Base-by-base conservation (phyloP, 2,113 vertebrate genomes). In the Sceloporus undulatus region DNA sequence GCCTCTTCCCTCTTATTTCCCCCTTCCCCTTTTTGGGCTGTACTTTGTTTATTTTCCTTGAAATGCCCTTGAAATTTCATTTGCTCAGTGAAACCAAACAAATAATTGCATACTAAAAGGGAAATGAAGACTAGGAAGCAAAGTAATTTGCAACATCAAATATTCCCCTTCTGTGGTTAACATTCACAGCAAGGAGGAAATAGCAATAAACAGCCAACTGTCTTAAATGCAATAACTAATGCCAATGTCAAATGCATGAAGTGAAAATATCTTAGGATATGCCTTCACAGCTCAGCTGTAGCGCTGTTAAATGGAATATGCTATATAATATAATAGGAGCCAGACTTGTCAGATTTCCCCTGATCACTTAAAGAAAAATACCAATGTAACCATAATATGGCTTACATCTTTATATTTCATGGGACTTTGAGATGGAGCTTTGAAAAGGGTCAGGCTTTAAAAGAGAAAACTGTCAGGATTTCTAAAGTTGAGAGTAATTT, bases 1-100 rank as follows among this genome's bases (percentile, higher is more conserved):
- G 84, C 74, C 75, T 86, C 66, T 38, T 10, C 70, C 70, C 27
- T 21, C 54, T 23, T 27, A 1, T 56, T 85, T 52, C 27, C 9
- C 16, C 54, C 16, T 29, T 25, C 1, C n/a, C 0, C 92, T 93
- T 95, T 96, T 93, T 88, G 93, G 93, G 66, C 91, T 94, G 91
- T 92, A 89, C 88, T 96, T 95, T 95, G 95, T 97, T 97, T 97
- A 94, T 93, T 96, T 97, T 96, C 94, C 96, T 97, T 97, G 95
- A 96, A 96, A 97, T 94, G 94, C 93, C 96, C 97, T 97, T 97
- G 96, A 96, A 97, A 97, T 95, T 97, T 95, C 95, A 95, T 96
- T 96, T 96, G 94, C 92, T 96, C 95, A 93, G 94, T 95, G 95
- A 96, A 96, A 94, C 95, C 96, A 97, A 97, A 97, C 96, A 97